Evolutionary conservation across 1,140 invertebrate species (phyloP), one percentile per base, ranked within the genome.

Genomic region (Subanguina moxae): DNA sequence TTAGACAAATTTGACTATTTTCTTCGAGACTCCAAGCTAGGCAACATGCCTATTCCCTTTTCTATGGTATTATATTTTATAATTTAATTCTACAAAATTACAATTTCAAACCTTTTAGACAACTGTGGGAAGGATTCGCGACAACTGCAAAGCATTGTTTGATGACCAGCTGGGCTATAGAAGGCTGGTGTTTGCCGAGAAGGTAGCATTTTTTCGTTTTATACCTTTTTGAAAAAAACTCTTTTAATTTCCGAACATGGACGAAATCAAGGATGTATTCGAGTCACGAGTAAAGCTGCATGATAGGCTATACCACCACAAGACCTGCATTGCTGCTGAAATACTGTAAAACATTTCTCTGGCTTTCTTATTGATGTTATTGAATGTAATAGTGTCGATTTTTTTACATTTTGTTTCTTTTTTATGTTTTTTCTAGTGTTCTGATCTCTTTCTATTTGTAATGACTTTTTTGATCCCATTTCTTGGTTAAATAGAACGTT

Each of bases 1-100:
- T 67, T 0, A 66, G 64, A 67, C 32, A 73, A 73, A 32, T 38
- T 73, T 56, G 71, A 73, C 42, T 73, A 73, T 63, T 73, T 73
- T 28, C 56, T 73, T 7, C 32, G 71, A 38, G 71, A 73, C 15
- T 42, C 64, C 1, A 21, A 19, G 13, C 15, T 62, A 30, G 25
- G 42, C 3, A 45, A 45, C 28, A 46, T 73, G 17, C 27, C 27
- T 28, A 76, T 76, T 52, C 23, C 23, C 23, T 76, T 72, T 19
- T 27, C 25, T 17, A 56, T 32, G 28, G 67, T 69, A 15, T 38
- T 3, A 69, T 25, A 32, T 17, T 42, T n/a, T 23, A 32, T 56
- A 19, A 7, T 19, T 28, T 13, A 25, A 3, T 7, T 1, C 15
- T 57, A 17, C 3, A 38, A 38, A 38, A 38, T 11, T 11, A 38